Evolutionary conservation across 2,113 vertebrate species (phyloP).

Genomic region (Alligator mississippiensis): DNA sequence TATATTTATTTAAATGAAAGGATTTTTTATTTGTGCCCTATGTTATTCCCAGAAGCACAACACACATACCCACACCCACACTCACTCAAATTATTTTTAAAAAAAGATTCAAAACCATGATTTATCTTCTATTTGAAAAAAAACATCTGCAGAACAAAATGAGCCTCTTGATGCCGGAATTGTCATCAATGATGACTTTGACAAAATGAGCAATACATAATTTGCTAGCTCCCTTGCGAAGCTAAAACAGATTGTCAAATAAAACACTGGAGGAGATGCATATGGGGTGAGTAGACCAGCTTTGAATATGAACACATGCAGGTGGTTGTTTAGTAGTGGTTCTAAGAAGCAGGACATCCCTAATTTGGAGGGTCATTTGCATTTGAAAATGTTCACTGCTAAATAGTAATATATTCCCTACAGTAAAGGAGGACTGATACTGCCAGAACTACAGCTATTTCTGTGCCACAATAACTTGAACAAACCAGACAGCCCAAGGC

Average conservation of each 20-base stretch:
- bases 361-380: slow-evolving; percentile 83
- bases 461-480: slow-evolving; percentile 73
- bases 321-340: slow-evolving; percentile 79
- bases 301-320: slow-evolving; percentile 79
- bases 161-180: slow-evolving; percentile 86
- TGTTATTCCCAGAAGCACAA: slow-evolving; percentile 53
- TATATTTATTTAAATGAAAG: slow-evolving; percentile 66
- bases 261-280: slow-evolving; percentile 84
- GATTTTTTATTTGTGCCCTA: slow-evolving; percentile 67
- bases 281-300: slow-evolving; percentile 78
- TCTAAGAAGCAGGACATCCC: slow-evolving; percentile 80
- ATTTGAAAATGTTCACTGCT: slow-evolving; percentile 77
- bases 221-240: slow-evolving; percentile 82
- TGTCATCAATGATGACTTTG: slow-evolving; percentile 87
- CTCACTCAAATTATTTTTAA: neutral
- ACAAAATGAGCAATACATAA: slow-evolving; percentile 87
- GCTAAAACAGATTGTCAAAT: slow-evolving; percentile 84
- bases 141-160: slow-evolving; percentile 86
- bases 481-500: slow-evolving; percentile 77
- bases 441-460: slow-evolving; percentile 78
- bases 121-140: slow-evolving; percentile 82
- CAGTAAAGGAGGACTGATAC: slow-evolving; percentile 68
- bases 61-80: neutral
- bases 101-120: slow-evolving; percentile 58
- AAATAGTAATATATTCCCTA: slow-evolving; percentile 75